A percentile compares a stretch with the other conserved stretches of the same genome.
phyloP scores from a whole-genome alignment of 2,797 vertebrate species.

The Leuciscus waleckii region DNA sequence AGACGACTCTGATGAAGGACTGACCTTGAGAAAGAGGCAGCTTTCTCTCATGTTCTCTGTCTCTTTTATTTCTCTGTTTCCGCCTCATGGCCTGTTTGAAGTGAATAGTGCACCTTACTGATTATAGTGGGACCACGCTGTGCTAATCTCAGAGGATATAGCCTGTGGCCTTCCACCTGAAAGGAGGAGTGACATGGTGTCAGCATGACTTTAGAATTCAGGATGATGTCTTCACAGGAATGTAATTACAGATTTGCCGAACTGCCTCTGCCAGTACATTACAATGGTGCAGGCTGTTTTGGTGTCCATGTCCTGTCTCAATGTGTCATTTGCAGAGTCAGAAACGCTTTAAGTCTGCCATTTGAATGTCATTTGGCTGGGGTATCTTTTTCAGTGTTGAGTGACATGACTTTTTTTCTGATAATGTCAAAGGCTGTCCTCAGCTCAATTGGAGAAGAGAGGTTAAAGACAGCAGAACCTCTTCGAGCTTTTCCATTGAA shows the following conservation, averaged over 20 bases:
- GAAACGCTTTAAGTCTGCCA: background rate
- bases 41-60: background rate
- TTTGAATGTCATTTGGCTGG: constrained; percentile 5
- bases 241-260: constrained; percentile 28
- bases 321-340: background rate
- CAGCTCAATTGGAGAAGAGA: background rate
- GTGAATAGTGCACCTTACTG: constrained; percentile 21
- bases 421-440: constrained; percentile 15
- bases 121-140: constrained; percentile 22
- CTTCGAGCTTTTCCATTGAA: background rate
- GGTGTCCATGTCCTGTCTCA: background rate
- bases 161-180: constrained; percentile 26
- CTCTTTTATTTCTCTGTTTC: constrained; percentile 11
- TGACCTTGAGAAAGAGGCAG: constrained; percentile 13
- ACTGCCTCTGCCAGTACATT: background rate
- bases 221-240: constrained; percentile 19
- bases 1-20: constrained; percentile 4
- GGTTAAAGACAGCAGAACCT: background rate
- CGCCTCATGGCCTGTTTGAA: constrained; percentile 19
- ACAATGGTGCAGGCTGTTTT: background rate
- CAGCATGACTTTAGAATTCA: constrained; percentile 25
- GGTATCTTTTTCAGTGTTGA: constrained; percentile 7
- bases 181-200: constrained; percentile 24
- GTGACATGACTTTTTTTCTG: constrained; percentile 20
- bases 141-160: constrained; percentile 31